phyloP scores from a whole-genome alignment of 2,888 invertebrate species.

The Linhomoeus sp. region DNA sequence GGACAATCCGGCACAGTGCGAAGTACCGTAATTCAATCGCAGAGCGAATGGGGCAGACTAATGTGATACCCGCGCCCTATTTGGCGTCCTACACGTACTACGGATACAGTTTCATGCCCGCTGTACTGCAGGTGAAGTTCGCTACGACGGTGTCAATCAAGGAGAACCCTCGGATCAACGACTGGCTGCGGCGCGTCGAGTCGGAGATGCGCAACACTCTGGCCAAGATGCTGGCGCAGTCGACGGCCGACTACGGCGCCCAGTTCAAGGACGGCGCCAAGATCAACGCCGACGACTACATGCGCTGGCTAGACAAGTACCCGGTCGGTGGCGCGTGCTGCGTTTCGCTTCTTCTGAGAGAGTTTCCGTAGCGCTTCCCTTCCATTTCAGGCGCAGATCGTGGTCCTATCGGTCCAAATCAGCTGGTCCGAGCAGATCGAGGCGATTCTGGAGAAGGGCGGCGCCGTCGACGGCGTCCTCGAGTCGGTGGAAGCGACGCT shows the following conservation, averaged over 20 bases:
- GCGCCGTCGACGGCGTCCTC: slow-evolving; percentile 29
- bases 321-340: slow-evolving; percentile 36
- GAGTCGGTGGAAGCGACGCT: slow-evolving; percentile 70
- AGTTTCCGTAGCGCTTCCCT: too few species aligned
- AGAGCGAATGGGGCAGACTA: too few species aligned
- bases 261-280: slow-evolving; percentile 54
- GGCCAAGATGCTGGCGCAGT: slow-evolving; percentile 69
- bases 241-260: slow-evolving; percentile 59
- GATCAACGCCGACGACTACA: slow-evolving; percentile 63
- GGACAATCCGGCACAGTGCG: too few species aligned
- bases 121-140: background rate
- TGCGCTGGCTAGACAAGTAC: slow-evolving; percentile 63
- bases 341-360: too few species aligned
- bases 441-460: slow-evolving; percentile 38
- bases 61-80: background rate
- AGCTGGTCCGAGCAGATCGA: slow-evolving; percentile 89
- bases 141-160: slow-evolving; percentile 48
- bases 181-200: slow-evolving; percentile 88
- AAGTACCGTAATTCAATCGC: too few species aligned
- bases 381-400: slow-evolving; percentile 62
- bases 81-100: background rate
- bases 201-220: slow-evolving; percentile 89
- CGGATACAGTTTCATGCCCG: too few species aligned
- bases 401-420: slow-evolving; percentile 89
- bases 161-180: slow-evolving; percentile 92